A percentile compares a stretch with the other conserved stretches of the same genome.
These are phyloP conservation scores for Thryonomys swinderianus DNA, from an alignment of 2,113 vertebrate species.

Conservation along the genomic window DNA sequence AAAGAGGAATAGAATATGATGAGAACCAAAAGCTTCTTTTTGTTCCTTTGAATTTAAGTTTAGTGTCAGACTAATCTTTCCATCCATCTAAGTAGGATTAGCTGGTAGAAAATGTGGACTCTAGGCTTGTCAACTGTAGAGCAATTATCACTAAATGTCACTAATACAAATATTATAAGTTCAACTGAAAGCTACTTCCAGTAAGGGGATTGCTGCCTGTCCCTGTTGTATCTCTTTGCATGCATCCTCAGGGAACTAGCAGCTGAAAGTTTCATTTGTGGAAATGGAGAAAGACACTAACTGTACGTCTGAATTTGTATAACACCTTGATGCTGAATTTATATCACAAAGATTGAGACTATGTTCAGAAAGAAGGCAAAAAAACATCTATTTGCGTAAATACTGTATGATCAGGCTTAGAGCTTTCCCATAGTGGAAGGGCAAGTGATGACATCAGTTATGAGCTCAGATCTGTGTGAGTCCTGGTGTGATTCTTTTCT, in stretches of 20 bases:
- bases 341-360: slow-evolving; percentile 49
- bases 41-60: slow-evolving; percentile 34
- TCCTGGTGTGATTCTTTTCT: slow-evolving; percentile 68
- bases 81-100: not conserved
- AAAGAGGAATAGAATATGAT: slow-evolving; percentile 1
- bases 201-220: slow-evolving; percentile 37
- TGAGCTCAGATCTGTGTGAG: not conserved
- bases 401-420: slow-evolving; percentile 49
- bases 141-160: slow-evolving; percentile 43
- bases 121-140: slow-evolving; percentile 2
- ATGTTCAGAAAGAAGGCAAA: slow-evolving; percentile 61
- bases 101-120: not conserved
- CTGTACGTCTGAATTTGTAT: slow-evolving; percentile 49
- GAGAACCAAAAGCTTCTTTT: not conserved
- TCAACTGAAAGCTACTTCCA: slow-evolving; percentile 33
- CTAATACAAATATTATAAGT: slow-evolving; percentile 48
- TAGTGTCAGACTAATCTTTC: slow-evolving; percentile 19
- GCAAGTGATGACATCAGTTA: not conserved
- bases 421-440: not conserved
- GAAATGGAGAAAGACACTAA: slow-evolving; percentile 46
- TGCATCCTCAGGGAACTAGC: slow-evolving; percentile 30
- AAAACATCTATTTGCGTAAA: slow-evolving; percentile 63
- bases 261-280: not conserved
- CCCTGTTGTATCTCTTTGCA: slow-evolving; percentile 47
- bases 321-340: slow-evolving; percentile 37